Base-by-base conservation (phyloP, 1,140 invertebrate genomes). In the Tetragnatha versicolor region DNA sequence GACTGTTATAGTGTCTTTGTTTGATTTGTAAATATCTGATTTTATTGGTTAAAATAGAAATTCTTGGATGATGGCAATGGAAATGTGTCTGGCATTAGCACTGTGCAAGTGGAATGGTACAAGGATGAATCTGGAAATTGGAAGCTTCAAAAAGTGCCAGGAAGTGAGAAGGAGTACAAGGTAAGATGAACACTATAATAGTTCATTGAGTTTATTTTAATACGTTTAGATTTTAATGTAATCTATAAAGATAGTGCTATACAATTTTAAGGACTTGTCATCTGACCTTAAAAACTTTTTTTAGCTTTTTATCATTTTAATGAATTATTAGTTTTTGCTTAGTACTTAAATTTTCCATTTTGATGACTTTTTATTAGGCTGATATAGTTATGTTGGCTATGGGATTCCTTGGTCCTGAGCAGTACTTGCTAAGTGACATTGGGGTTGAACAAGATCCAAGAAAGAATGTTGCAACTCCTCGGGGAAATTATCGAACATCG, bases 341-440 rank as follows among this genome's bases (percentile, higher is more conserved):
- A 20, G 20, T 9, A 53, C 25, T 53, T 22, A 53, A 53, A 53
- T 53, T n/a, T n/a, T n/a, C n/a, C n/a, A n/a, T n/a, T n/a, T n/a
- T n/a, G n/a, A n/a, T 4, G 25, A n/a, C 2, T 63, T n/a, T 14
- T 49, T 35, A 22, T 4, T 29, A 94, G 83, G 95, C 94, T 82
- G 94, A 99, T 84, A 86, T 99, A 73, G 94, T 98, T 45, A 87
- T 99, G 72, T 88, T 99, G 31, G 97, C 98, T 17, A 98, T 99
- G 97, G 98, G 98, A 83, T 99, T 99, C 88, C 87, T 99, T 35
- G 97, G 98, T 4, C 98, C 97, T 4, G 98, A 99, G 86, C 91
- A 93, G 83, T 91, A 93, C 75, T 91, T 99, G 76, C 91, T 94
- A 25, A 89, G 90, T 82, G 93, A 99, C 85, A 86, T 99, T 17